Conservation (phyloP, 37 sponge, comb jelly and placozoan genomes). For the Cladorhizidae sp. region DNA sequence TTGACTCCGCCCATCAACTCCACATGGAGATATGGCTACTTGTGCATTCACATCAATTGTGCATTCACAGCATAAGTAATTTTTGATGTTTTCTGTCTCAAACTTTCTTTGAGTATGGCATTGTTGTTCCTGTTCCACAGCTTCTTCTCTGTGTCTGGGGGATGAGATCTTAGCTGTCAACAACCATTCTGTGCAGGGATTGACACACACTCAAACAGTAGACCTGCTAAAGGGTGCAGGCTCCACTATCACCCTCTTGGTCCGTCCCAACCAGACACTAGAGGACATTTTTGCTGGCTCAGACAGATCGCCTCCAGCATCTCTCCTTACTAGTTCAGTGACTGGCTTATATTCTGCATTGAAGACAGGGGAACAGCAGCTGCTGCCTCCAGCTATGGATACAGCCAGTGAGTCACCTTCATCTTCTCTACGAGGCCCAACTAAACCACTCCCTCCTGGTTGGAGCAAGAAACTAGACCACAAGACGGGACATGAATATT, state of each 20-base stretch:
- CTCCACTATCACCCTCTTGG: constrained; percentile 22
- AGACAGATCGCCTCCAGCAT: background rate
- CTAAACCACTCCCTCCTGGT: constrained; percentile 28
- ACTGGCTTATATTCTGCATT: background rate
- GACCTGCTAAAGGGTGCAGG: constrained; percentile 29
- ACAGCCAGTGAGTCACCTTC: background rate
- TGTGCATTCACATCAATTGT: no score
- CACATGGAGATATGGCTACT: no score
- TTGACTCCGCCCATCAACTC: no score
- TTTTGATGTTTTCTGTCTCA: no score
- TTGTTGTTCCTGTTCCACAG: no score
- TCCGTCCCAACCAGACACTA: constrained; percentile 44
- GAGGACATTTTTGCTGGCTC: constrained; percentile 26
- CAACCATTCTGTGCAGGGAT: constrained; percentile 37
- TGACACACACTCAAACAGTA: constrained; percentile 58
- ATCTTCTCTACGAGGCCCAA: background rate
- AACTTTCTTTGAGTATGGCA: no score
- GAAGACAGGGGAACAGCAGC: no score
- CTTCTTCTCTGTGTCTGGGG: constrained; percentile 47
- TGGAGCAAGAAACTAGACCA: constrained; percentile 63
- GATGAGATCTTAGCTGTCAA: constrained; percentile 80
- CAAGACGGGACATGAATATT: constrained; percentile 65
- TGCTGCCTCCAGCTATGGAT: no score
- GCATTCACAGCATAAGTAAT: no score
- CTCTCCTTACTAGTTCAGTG: background rate